These are phyloP conservation scores for Mellilla xanthometata DNA, from an alignment of 2,888 invertebrate species.

Conservation along the genomic window DNA sequence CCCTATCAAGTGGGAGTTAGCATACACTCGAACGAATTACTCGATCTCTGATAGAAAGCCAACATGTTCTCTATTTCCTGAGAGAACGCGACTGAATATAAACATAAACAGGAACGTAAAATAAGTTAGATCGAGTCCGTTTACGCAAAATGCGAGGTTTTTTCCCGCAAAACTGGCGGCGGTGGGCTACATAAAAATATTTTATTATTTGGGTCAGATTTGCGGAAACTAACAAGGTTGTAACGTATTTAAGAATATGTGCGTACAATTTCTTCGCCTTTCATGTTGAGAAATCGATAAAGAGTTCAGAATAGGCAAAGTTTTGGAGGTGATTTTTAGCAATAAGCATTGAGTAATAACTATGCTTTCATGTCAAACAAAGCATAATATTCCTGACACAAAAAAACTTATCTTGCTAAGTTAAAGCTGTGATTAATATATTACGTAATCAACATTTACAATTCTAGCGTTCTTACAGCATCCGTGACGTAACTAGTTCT, in stretches of 20 bases:
- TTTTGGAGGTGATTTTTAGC: too few relatives aligned
- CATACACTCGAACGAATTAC: constrained; percentile 20
- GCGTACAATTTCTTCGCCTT: too few relatives aligned
- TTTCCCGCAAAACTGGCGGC: not conserved
- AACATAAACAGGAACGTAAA: constrained; percentile 11
- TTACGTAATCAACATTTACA: too few relatives aligned
- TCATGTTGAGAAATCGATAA: too few relatives aligned
- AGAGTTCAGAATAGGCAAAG: too few relatives aligned
- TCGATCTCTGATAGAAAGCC: constrained; percentile 18
- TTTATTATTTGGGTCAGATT: constrained; percentile 3
- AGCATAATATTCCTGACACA: too few relatives aligned
- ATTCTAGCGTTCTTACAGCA: too few relatives aligned
- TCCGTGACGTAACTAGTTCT: too few relatives aligned
- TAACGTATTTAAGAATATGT: not conserved
- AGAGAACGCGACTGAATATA: constrained; percentile 6
- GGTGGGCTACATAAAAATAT: constrained; percentile 5
- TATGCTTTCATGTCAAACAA: too few relatives aligned
- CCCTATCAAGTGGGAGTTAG: constrained; percentile 26
- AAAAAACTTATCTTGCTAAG: too few relatives aligned
- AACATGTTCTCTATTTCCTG: constrained; percentile 15
- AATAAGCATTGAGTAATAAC: too few relatives aligned
- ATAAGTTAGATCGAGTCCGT: constrained; percentile 3
- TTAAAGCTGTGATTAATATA: too few relatives aligned
- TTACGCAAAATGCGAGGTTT: constrained; percentile 3
- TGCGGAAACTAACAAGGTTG: not conserved